phyloP scores from a whole-genome alignment of 2,888 invertebrate species.

The Spisula subtruncata region DNA sequence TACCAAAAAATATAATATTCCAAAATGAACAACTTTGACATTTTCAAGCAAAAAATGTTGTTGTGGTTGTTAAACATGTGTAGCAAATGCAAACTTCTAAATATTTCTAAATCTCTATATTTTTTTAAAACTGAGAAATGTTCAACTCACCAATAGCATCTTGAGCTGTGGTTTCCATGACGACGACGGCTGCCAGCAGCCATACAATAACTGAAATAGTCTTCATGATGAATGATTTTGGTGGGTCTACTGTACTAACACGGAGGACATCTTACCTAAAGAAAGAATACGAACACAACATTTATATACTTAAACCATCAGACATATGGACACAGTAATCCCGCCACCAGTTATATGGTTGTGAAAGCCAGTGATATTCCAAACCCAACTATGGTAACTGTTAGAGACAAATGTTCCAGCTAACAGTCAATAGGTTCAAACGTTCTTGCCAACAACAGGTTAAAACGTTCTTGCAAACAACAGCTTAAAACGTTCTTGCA shows the following conservation, averaged over 20 bases:
- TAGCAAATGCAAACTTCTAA: constrained; percentile 67
- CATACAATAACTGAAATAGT: constrained; percentile 42
- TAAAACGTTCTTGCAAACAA: too few relatives aligned
- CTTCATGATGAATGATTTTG: constrained; percentile 57
- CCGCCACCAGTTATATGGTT: constrained; percentile 36
- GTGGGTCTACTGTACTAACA: constrained; percentile 61
- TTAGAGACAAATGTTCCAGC: not conserved
- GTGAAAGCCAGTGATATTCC: constrained; percentile 20
- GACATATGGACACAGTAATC: constrained; percentile 4
- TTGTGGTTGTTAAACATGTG: not conserved
- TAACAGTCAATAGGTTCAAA: too few relatives aligned
- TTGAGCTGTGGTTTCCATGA: constrained; percentile 42
- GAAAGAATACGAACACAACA: constrained; percentile 60
- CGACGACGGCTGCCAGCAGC: constrained; percentile 63
- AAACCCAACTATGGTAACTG: not conserved
- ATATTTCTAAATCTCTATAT: constrained; percentile 14
- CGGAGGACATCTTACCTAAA: constrained; percentile 73
- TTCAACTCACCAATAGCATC: constrained; percentile 60
- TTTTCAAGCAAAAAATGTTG: not conserved
- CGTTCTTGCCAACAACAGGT: too few relatives aligned
- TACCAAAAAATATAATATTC: too few relatives aligned
- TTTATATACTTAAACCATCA: constrained; percentile 61
- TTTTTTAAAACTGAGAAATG: constrained; percentile 35
- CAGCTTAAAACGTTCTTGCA: not conserved
- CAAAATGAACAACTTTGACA: not conserved